Evolutionary conservation across 2,113 vertebrate genomes (phyloP).

Genomic region (Syrmaticus mikado): DNA sequence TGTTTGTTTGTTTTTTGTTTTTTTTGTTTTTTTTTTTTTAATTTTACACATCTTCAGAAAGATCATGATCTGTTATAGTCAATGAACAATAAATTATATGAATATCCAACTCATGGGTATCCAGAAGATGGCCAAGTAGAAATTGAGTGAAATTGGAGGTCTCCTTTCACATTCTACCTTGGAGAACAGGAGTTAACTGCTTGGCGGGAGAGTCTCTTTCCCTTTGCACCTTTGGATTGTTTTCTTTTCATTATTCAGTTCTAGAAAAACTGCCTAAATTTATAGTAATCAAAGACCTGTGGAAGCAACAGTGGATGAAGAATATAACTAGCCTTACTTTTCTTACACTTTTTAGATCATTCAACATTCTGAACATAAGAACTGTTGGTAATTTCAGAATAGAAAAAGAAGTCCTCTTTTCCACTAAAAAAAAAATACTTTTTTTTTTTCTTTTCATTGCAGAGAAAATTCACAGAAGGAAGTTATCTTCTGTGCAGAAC

Average conservation of each 20-base stretch:
- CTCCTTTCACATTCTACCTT: neutral
- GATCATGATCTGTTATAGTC: neutral
- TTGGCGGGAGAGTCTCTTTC: neutral
- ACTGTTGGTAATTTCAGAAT: neutral
- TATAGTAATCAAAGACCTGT: neutral
- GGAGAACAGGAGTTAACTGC: neutral
- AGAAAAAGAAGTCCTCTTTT: rapidly evolving
- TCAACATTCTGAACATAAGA: neutral
- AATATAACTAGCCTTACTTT: neutral
- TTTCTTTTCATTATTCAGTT: neutral
- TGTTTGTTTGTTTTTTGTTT: neutral
- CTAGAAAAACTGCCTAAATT: neutral
- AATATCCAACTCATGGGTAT: rapidly evolving
- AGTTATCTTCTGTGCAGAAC: neutral
- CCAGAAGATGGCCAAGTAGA: neutral
- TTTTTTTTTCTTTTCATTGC: neutral
- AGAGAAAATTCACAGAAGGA: neutral
- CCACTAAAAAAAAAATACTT: neutral
- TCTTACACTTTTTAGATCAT: neutral
- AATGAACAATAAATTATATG: neutral
- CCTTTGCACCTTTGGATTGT: neutral
- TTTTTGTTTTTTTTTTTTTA: neutral
- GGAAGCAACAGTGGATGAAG: neutral
- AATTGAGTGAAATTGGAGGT: neutral
- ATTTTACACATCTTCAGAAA: neutral